Base-by-base conservation (phyloP, 2,113 vertebrate species). In the Perccottus glenii region DNA sequence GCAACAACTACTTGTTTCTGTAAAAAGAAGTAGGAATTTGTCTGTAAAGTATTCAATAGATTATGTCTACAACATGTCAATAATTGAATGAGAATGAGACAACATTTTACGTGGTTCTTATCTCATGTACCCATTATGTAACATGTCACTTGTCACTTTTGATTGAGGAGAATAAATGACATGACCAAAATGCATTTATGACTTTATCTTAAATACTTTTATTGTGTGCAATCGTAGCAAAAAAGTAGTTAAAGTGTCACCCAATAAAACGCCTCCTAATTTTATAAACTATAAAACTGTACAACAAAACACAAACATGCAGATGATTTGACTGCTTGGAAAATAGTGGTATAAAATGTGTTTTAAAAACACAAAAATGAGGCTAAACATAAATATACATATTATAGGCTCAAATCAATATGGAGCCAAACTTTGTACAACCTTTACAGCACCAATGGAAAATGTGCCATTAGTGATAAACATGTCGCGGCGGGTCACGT, bases 231-330 rank as follows among this genome's bases (percentile, higher is more conserved):
- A 53, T 72, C 0, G 53, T 78, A 84, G 44, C 71, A 85, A 70
- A 61, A 32, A 35, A 73, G 43, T 64, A 35, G 67, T 6, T 51
- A 32, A 44, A 4, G 43, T 66, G 56, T 57, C 11, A 63, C 9
- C 46, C 61, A 63, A 70, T 53, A 53, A 60, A 67, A 45, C 44
- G 9, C 9, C 11, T 45, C 44, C 47, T 6, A 6, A 16, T 40
- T 40, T 58, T 50, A 47, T 43, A 50, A 33, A 53, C 32, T 81
- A 77, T 58, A 86, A 80, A 89, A 87, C 81, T 84, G 81, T 87
- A 88, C 79, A 85, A 67, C 72, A 83, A 44, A 27, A 70, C 59
- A 70, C 16, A 72, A 27, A 50, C 10, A 50, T 10, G 15, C 5
- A 60, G 15, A 62, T 61, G 35, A 85, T 75, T 83, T 0, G n/a